phyloP scores from a whole-genome alignment of 2,888 invertebrate species.

The Sepiola atlantica region DNA sequence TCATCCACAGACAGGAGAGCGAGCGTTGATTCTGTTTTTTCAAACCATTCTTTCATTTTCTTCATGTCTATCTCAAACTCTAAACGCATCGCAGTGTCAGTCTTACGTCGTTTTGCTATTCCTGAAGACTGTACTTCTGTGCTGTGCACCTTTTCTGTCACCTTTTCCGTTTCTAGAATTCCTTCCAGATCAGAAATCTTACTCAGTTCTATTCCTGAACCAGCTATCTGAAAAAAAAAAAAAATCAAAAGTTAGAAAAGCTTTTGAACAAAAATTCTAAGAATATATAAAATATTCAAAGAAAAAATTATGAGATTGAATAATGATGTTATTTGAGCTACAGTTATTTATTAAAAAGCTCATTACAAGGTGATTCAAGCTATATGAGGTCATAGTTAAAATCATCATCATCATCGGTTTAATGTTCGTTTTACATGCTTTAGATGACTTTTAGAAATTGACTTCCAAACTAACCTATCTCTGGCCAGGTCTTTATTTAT shows the following conservation, averaged over 20 bases:
- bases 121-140: conserved; percentile 53
- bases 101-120: conserved; percentile 60
- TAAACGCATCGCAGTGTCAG: conserved; percentile 59
- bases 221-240: conserved; percentile 66
- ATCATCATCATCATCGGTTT: too few relatives aligned
- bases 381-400: too few relatives aligned
- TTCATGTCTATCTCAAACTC: conserved; percentile 70
- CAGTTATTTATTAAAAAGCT: too few relatives aligned
- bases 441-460: too few relatives aligned
- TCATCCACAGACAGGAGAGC: conserved; percentile 68
- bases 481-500: too few relatives aligned
- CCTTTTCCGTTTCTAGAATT: conserved; percentile 50
- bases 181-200: conserved; percentile 62
- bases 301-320: background rate
- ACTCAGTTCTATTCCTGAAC: conserved; percentile 71
- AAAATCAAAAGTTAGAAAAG: background rate
- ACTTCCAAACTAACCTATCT: too few relatives aligned
- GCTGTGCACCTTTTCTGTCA: conserved; percentile 55
- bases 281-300: background rate
- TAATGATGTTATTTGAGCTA: too few relatives aligned
- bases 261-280: background rate
- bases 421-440: too few relatives aligned
- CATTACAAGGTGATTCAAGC: too few relatives aligned
- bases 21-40: conserved; percentile 70
- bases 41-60: conserved; percentile 71